Conservation (phyloP, 2,888 invertebrate species). For the Galerucella nymphaeae region DNA sequence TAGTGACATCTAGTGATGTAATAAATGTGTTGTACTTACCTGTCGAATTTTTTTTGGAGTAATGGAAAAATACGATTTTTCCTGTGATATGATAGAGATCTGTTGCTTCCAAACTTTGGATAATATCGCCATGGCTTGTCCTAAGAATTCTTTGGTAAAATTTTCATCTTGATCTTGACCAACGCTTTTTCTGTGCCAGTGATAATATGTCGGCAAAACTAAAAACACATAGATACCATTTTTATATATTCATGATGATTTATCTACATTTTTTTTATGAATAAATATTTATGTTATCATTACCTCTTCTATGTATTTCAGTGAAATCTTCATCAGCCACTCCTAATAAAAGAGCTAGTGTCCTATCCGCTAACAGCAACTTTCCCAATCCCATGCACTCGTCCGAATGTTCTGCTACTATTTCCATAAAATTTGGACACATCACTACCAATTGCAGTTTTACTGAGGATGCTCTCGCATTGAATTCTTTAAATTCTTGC, state of each 20-base stretch:
- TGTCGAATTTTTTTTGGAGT: constrained; percentile 82
- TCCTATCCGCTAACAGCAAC: constrained; percentile 76
- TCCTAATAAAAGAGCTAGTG: constrained; percentile 84
- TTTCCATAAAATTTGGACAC: constrained; percentile 79
- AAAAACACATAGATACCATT: constrained; percentile 48
- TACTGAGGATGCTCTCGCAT: constrained; percentile 72
- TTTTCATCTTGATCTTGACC: constrained; percentile 84
- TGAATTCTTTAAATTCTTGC: constrained; percentile 67
- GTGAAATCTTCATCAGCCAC: constrained; percentile 79
- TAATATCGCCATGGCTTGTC: constrained; percentile 82
- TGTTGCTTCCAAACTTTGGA: constrained; percentile 68
- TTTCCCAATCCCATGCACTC: constrained; percentile 69
- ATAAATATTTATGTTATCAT: constrained; percentile 32
- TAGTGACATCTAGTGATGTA: too few relatives aligned
- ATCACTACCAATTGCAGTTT: constrained; percentile 84
- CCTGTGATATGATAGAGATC: constrained; percentile 60
- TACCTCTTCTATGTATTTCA: constrained; percentile 77
- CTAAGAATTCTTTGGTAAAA: constrained; percentile 86
- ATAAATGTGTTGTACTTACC: constrained; percentile 67
- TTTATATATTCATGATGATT: too few relatives aligned
- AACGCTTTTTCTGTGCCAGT: constrained; percentile 84
- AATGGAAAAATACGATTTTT: constrained; percentile 76
- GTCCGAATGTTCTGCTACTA: constrained; percentile 69
- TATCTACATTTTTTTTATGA: constrained; percentile 1
- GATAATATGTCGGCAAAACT: constrained; percentile 78